Evolutionary conservation across 2,797 vertebrate species (phyloP).

Genomic region (Chaetophractus vellerosus): DNA sequence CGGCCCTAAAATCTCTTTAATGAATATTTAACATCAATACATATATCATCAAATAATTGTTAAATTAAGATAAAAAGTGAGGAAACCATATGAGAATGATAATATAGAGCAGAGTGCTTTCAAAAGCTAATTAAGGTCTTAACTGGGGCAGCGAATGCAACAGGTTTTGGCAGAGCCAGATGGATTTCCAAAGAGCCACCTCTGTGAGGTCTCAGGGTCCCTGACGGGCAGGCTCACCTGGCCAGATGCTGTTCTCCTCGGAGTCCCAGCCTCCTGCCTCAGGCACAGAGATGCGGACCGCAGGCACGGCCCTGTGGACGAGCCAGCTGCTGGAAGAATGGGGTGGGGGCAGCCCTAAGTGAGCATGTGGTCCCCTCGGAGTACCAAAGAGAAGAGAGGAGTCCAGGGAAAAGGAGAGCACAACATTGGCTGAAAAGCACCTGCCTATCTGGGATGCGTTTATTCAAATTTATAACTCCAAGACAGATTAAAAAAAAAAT

Average conservation of each 20-base stretch:
- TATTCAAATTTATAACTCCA: neutral
- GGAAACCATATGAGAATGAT: neutral
- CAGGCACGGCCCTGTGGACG: constrained; percentile 29
- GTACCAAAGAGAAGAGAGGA: neutral
- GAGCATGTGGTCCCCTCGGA: neutral
- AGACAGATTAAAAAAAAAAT: neutral
- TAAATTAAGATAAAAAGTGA: neutral
- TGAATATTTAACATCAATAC: neutral
- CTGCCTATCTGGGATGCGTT: neutral
- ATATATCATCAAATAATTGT: neutral
- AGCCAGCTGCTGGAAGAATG: constrained; percentile 36
- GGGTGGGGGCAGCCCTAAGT: neutral
- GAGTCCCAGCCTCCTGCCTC: constrained; percentile 58
- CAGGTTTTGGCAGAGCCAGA: neutral
- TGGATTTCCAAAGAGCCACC: neutral
- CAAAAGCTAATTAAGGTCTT: neutral
- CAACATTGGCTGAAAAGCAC: accelerated
- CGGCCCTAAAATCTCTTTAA: neutral
- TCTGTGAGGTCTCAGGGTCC: neutral
- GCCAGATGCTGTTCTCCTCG: constrained; percentile 55
- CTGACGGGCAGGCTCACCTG: constrained; percentile 49
- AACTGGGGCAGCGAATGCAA: neutral
- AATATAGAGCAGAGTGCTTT: neutral
- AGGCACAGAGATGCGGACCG: neutral
- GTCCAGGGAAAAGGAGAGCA: neutral